A percentile compares a stretch with the other conserved stretches of the same genome.
phyloP scores from a whole-genome alignment of 2,797 vertebrate species.

The Cynodonichthys magdalenae region DNA sequence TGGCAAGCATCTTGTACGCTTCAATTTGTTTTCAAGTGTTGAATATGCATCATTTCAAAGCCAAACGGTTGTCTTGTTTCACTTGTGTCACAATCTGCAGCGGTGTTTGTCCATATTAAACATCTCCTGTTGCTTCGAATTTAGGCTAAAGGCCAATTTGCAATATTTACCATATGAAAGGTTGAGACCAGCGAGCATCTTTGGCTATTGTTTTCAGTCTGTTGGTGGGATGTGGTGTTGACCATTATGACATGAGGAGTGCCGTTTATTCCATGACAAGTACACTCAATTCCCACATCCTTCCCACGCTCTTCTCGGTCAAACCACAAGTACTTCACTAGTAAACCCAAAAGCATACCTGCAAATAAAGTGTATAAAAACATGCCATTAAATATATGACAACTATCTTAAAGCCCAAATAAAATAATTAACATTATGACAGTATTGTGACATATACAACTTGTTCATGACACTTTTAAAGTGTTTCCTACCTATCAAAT shows the following conservation, averaged over 20 bases:
- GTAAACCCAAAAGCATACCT: constrained; percentile 86
- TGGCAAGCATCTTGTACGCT: constrained; percentile 8
- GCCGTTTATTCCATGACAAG: constrained; percentile 75
- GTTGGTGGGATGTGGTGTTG: constrained; percentile 80
- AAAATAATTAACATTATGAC: not conserved
- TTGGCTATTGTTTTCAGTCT: constrained; percentile 74
- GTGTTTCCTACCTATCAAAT: no score
- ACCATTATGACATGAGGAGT: constrained; percentile 67
- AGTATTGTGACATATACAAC: not conserved
- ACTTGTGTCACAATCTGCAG: constrained; percentile 4
- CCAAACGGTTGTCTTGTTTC: constrained; percentile 19
- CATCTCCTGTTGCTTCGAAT: constrained; percentile 1
- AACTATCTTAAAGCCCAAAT: not conserved
- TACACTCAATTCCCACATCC: constrained; percentile 65
- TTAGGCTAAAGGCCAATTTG: constrained; percentile 9
- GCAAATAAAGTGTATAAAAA: constrained; percentile 21
- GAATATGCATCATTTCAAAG: constrained; percentile 23
- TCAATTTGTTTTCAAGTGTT: constrained; percentile 20
- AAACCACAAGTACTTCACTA: constrained; percentile 74
- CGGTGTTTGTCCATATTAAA: constrained; percentile 4
- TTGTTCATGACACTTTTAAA: no score
- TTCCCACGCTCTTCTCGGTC: constrained; percentile 64
- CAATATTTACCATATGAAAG: constrained; percentile 79
- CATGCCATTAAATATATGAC: not conserved
- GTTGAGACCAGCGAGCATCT: constrained; percentile 70